Base-by-base conservation (phyloP, 2,113 vertebrate species). In the Megaceryle torquata region DNA sequence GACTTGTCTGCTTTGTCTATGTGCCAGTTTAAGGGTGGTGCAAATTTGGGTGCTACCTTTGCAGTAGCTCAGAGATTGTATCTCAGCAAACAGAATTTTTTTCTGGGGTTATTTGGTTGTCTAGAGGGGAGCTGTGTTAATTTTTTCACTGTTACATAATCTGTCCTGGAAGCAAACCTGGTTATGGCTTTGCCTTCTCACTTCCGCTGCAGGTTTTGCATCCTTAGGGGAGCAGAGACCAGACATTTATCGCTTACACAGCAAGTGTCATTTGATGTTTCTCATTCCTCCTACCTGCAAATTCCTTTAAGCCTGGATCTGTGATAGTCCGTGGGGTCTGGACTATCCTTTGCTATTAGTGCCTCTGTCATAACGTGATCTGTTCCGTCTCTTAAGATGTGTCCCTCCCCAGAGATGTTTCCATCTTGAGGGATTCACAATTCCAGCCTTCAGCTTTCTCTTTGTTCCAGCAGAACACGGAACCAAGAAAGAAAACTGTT, bases 141-240 rank as follows among this genome's bases (percentile, higher is more conserved):
- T 54, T 1, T 82, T 67, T 90, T 93, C 33, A 56, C 20, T 1
- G 1, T 77, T 60, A 8, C 0, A 0, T 13, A 41, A 86, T 13
- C 33, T 72, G 14, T 64, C 26, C 76, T 80, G 39, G 44, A 11
- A 17, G 64, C 54, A 95, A 79, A 69, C 9, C 37, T 65, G 25
- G 9, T 54, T 69, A 43, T 72, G 50, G 33, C 44, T 31, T 72
- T 88, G 44, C 72, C 39, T 82, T 75, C 63, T 88, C 11, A 25
- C 13, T 75, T 61, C 39, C 60, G 26, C 61, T 91, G 48, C 57
- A 77, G 43, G 39, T n/a, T 56, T 90, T 90, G 35, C 18, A 4
- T 76, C 41, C 50, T 77, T 77, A 33, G 0, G 2, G 54, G 14
- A 77, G 59, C 20, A 31, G 79, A 53, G 59, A 43, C 19, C 50